phyloP scores from a whole-genome alignment of 2,797 vertebrate species.

The Avahi laniger region DNA sequence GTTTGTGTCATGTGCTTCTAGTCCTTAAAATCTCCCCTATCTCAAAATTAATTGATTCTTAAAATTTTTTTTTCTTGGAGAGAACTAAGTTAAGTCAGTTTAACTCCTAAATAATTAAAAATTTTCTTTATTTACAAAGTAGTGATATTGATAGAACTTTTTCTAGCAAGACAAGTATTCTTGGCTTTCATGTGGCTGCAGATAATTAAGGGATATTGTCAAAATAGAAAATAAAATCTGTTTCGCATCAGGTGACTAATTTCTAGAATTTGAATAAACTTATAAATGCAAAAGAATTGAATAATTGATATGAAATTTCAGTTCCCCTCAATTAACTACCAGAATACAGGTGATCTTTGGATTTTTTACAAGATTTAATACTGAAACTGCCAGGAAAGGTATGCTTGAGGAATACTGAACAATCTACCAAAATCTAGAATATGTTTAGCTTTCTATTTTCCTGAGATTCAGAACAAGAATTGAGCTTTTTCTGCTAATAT shows the following conservation, averaged over 20 bases:
- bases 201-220: constrained; percentile 4
- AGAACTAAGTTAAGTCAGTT: constrained; percentile 33
- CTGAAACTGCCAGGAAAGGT: not conserved
- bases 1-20: not conserved
- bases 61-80: not conserved
- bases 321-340: not conserved
- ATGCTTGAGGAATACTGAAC: not conserved
- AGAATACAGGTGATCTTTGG: not conserved
- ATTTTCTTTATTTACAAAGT: constrained; percentile 38
- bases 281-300: not conserved
- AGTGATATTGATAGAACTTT: not conserved
- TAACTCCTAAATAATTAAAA: constrained; percentile 24
- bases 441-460: constrained; percentile 13
- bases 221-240: not conserved
- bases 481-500: not conserved
- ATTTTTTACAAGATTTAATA: not conserved
- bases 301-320: not conserved
- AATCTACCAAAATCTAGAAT: not conserved
- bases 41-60: not conserved
- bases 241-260: constrained; percentile 2
- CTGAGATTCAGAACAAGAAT: not conserved
- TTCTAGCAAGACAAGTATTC: not conserved
- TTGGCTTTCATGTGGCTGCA: not conserved
- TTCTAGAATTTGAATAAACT: constrained; percentile 11
- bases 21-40: constrained; percentile 19